Percentiles rank a stretch among this genome's conserved stretches.
Evolutionary conservation across 2,797 vertebrate species (phyloP).

Genomic region (Phrynocephalus vlangalii): DNA sequence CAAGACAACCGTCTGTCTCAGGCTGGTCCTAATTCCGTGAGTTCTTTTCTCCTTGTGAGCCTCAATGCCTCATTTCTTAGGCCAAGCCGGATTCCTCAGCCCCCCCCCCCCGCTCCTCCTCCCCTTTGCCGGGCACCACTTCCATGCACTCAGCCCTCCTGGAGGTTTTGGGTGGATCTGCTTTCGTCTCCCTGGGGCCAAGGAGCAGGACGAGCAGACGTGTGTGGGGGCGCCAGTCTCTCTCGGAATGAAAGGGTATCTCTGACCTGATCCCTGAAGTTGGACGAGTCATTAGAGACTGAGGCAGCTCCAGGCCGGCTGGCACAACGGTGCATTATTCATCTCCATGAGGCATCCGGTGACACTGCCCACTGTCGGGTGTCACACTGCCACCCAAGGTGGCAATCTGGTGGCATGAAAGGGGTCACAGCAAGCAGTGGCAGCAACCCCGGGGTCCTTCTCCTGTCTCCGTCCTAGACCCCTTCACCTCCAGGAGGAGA

Average conservation of each 20-base stretch:
- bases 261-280: neutral
- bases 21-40: too few relatives aligned
- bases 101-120: too few relatives aligned
- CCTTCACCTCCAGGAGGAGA: fast-evolving
- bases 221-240: neutral
- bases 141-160: too few relatives aligned
- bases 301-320: neutral
- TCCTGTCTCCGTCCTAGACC: neutral
- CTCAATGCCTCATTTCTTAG: too few relatives aligned
- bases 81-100: too few relatives aligned
- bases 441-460: too few relatives aligned
- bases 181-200: too few relatives aligned
- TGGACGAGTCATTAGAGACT: neutral
- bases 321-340: neutral
- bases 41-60: too few relatives aligned
- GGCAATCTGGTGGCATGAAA: neutral
- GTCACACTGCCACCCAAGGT: neutral
- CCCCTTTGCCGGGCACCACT: too few relatives aligned
- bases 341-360: neutral
- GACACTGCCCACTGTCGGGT: neutral
- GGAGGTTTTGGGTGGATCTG: too few relatives aligned
- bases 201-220: too few relatives aligned
- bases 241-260: neutral
- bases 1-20: too few relatives aligned
- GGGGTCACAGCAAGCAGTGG: neutral